phyloP scores from a whole-genome alignment of 2,888 invertebrate genomes.

The Catocala nupta region DNA sequence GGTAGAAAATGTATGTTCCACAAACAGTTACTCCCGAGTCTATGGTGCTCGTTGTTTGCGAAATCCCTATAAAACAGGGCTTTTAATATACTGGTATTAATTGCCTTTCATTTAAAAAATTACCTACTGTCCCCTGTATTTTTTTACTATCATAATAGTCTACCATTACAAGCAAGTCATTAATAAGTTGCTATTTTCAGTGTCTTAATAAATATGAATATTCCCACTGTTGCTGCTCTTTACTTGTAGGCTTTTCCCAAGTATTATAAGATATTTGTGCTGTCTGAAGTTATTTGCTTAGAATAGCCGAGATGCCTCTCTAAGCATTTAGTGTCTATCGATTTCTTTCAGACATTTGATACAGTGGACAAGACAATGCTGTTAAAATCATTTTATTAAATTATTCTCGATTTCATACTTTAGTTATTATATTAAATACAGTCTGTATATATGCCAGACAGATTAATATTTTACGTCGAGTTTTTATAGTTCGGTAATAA shows the following conservation, averaged over 20 bases:
- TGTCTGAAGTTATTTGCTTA: not conserved
- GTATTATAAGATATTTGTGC: not conserved
- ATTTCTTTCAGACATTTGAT: conserved; percentile 7
- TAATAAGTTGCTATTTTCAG: no score
- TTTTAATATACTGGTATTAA: no score
- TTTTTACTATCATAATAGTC: no score
- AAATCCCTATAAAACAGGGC: no score
- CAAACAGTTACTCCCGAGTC: no score
- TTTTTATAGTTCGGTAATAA: not conserved
- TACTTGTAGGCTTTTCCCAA: not conserved
- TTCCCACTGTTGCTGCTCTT: no score
- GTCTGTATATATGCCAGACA: not conserved
- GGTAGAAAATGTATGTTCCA: no score
- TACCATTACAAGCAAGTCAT: no score
- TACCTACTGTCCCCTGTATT: no score
- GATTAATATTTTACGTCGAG: not conserved
- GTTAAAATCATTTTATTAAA: not conserved
- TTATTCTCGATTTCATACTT: not conserved
- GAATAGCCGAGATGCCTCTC: not conserved
- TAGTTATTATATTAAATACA: conserved; percentile 3
- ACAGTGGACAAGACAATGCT: conserved; percentile 1
- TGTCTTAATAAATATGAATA: no score
- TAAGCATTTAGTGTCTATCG: not conserved
- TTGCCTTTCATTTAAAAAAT: no score
- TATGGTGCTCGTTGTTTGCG: no score